Evolutionary conservation across 2,888 invertebrate genomes (phyloP).

Genomic region (Nomada hirtipes): DNA sequence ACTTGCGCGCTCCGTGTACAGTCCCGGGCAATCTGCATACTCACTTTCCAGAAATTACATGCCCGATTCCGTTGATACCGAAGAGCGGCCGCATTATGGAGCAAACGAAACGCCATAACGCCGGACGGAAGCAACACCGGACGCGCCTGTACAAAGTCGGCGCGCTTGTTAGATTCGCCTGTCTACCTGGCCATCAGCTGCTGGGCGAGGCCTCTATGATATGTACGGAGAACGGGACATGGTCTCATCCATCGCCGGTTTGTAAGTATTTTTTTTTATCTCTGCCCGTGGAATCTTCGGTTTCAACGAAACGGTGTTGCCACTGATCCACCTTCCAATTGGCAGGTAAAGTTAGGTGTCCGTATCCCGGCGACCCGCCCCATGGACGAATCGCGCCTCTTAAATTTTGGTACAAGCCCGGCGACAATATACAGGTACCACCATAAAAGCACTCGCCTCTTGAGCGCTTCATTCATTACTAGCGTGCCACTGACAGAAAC

Average conservation of each 20-base stretch:
- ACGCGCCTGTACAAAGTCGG: conserved; percentile 89
- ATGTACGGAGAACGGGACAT: conserved; percentile 94
- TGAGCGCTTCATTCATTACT: no score
- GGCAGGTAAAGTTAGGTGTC: conserved; percentile 90
- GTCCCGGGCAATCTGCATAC: no score
- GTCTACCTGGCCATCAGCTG: conserved; percentile 88
- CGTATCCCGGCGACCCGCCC: conserved; percentile 90
- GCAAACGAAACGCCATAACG: conserved; percentile 67
- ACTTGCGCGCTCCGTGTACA: neutral
- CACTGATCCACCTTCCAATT: neutral
- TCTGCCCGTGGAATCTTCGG: neutral
- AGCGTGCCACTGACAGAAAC: no score
- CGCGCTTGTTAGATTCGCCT: conserved; percentile 92
- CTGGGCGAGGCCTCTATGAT: conserved; percentile 93
- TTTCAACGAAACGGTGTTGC: neutral
- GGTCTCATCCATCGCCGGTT: conserved; percentile 94
- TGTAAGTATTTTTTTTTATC: conserved; percentile 85
- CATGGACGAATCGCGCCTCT: conserved; percentile 89
- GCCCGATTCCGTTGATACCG: conserved; percentile 91
- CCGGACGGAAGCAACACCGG: conserved; percentile 80
- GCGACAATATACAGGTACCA: conserved; percentile 87
- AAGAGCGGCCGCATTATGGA: conserved; percentile 89
- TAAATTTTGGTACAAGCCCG: conserved; percentile 91
- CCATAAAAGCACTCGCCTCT: neutral
- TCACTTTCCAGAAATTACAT: conserved; percentile 90